A percentile compares a stretch with the other conserved stretches of the same genome.
These are phyloP conservation scores for Thereva nobilitata DNA, from an alignment of 2,888 invertebrate genomes.

Conservation along the genomic window DNA sequence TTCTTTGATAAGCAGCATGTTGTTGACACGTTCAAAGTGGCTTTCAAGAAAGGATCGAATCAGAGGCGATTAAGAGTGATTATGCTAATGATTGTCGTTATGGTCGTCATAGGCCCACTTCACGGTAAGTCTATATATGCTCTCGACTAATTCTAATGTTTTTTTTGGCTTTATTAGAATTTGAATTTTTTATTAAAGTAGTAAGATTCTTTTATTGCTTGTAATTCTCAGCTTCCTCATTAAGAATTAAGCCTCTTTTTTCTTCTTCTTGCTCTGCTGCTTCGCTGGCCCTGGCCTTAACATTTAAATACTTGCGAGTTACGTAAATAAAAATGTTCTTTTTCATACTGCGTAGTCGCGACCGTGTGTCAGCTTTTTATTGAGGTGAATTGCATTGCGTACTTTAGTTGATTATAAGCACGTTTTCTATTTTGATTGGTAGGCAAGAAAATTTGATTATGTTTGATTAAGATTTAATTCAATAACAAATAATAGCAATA, in stretches of 20 bases:
- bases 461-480: no score
- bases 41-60: constrained; percentile 77
- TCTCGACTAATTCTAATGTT: not conserved
- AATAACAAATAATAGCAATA: no score
- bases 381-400: no score
- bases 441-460: no score
- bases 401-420: no score
- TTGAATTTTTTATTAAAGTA: not conserved
- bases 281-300: constrained; percentile 17
- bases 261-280: not conserved
- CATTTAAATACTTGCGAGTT: constrained; percentile 16
- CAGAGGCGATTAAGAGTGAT: constrained; percentile 74
- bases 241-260: constrained; percentile 7
- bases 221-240: constrained; percentile 39
- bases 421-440: no score
- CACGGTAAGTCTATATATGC: constrained; percentile 67
- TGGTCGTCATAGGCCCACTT: constrained; percentile 83
- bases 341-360: no score
- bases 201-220: constrained; percentile 27
- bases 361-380: no score
- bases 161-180: not conserved
- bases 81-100: constrained; percentile 77
- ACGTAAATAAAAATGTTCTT: not conserved
- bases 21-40: constrained; percentile 76
- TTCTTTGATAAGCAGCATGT: constrained; percentile 80